A percentile compares a stretch with the other conserved stretches of the same genome.
Conservation (phyloP, 2,113 vertebrate species). For the Cheirogaleus medius region DNA sequence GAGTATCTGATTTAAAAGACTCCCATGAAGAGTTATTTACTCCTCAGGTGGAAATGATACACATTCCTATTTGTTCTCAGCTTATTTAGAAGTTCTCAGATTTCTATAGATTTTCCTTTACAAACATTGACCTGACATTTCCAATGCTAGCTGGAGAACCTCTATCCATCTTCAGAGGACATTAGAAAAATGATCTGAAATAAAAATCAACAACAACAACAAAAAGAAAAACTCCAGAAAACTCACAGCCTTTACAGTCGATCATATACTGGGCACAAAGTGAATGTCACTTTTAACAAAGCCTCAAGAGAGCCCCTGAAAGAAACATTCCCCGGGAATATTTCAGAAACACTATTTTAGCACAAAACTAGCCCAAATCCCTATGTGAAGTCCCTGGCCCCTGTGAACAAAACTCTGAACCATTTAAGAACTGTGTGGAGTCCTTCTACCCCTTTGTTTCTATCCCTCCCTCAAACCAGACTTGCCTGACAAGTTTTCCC, state of each 20-base stretch:
- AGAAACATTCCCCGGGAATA: not conserved
- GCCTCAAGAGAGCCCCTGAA: not conserved
- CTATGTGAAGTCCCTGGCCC: not conserved
- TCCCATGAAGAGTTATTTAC: not conserved
- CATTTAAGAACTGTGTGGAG: not conserved
- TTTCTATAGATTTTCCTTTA: not conserved
- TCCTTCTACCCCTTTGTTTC: not conserved
- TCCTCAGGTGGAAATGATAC: not conserved
- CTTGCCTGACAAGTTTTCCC: not conserved
- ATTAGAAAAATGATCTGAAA: not conserved
- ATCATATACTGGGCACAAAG: not conserved
- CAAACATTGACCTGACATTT: not conserved
- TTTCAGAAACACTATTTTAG: not conserved
- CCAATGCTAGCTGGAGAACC: not conserved
- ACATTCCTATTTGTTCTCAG: not conserved
- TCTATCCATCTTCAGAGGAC: not conserved
- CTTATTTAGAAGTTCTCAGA: not conserved
- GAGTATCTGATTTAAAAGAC: not conserved
- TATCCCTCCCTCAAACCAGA: not conserved
- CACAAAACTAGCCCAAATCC: not conserved
- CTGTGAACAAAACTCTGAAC: not conserved
- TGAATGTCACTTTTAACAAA: not conserved
- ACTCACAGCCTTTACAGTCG: not conserved
- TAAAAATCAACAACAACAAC: not conserved
- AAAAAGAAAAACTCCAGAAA: not conserved